phyloP scores from a whole-genome alignment of 2,797 vertebrate species.

The Crax fasciolata region DNA sequence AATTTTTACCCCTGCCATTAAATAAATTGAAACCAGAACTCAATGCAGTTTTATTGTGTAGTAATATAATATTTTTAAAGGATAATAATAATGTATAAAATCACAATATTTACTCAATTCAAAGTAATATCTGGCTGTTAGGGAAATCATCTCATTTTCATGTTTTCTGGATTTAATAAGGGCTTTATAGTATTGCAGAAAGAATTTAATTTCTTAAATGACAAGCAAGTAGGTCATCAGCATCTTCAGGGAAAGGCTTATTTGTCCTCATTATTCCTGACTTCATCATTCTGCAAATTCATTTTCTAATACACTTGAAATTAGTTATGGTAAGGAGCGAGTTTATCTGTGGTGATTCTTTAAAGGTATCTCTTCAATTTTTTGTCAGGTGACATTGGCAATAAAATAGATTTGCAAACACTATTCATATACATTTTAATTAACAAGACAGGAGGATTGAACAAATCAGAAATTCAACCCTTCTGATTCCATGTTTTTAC shows the following conservation, averaged over 20 bases:
- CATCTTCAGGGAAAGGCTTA: constrained; percentile 57
- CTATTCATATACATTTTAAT: constrained; percentile 7
- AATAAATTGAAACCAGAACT: not conserved
- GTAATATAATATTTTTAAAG: not conserved
- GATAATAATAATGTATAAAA: not conserved
- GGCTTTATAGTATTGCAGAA: constrained; percentile 10
- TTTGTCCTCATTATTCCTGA: constrained; percentile 55
- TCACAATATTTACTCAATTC: not conserved
- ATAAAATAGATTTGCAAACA: constrained; percentile 21
- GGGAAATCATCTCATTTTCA: not conserved
- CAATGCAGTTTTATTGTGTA: not conserved
- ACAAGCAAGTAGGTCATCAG: constrained; percentile 65
- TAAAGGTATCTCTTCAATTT: not conserved
- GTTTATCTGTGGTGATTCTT: not conserved
- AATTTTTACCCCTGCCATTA: not conserved
- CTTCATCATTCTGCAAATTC: constrained; percentile 27
- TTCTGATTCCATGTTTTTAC: not conserved
- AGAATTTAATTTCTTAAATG: constrained; percentile 42
- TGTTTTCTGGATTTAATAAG: constrained; percentile 20
- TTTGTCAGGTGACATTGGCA: not conserved
- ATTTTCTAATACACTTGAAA: constrained; percentile 26
- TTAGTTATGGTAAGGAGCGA: not conserved
- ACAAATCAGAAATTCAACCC: not conserved
- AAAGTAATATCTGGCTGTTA: not conserved
- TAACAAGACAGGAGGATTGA: not conserved